These are phyloP conservation scores for Chaenogobius annularis DNA, from an alignment of 2,113 vertebrate species.

Conservation along the genomic window DNA sequence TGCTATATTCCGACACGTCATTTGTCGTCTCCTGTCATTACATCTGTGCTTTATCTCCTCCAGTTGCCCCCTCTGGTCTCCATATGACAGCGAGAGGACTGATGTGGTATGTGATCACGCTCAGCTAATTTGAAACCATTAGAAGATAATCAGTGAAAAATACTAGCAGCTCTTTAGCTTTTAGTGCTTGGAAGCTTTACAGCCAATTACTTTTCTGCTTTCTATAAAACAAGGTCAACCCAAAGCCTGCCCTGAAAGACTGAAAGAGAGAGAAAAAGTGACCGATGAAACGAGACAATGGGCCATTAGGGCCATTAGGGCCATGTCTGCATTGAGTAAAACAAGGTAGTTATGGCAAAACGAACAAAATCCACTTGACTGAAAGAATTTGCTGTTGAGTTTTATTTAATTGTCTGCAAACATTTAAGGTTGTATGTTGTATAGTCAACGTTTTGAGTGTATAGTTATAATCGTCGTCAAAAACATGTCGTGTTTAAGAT, in stretches of 20 bases:
- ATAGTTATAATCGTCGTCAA: background rate
- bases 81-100: constrained; percentile 48
- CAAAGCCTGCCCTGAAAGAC: constrained; percentile 6
- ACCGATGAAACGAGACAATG: background rate
- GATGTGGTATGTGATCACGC: constrained; percentile 54
- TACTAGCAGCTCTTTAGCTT: constrained; percentile 54
- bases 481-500: background rate
- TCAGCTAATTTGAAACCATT: constrained; percentile 66
- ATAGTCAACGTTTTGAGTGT: no score
- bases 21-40: background rate
- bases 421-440: background rate
- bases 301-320: no score
- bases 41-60: background rate
- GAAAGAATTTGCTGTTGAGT: no score
- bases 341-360: background rate
- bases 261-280: background rate
- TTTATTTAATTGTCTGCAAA: no score
- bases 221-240: constrained; percentile 50
- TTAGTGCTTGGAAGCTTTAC: constrained; percentile 51
- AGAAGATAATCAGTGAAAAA: constrained; percentile 63
- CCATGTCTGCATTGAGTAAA: background rate
- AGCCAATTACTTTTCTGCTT: constrained; percentile 51
- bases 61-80: constrained; percentile 41
- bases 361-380: no score
- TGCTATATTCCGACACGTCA: constrained; percentile 13